phyloP scores from a whole-genome alignment of 2,888 invertebrate species.

The Ormyrus thymus region DNA sequence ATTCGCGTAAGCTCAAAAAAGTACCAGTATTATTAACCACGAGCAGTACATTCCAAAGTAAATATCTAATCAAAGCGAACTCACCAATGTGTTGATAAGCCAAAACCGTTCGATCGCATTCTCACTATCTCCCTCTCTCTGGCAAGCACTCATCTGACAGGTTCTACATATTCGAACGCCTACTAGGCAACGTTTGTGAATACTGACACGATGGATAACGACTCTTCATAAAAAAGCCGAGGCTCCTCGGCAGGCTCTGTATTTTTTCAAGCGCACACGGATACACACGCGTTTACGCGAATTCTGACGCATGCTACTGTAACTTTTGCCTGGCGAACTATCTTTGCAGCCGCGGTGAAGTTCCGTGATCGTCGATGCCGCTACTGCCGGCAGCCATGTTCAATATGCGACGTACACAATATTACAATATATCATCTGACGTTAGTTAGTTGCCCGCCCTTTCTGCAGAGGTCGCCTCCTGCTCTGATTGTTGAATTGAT shows the following conservation, averaged over 20 bases:
- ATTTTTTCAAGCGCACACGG: constrained; percentile 14
- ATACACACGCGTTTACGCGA: not conserved
- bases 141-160: constrained; percentile 18
- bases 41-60: constrained; percentile 9
- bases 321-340: not conserved
- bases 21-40: not conserved
- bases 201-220: constrained; percentile 3
- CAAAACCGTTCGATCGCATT: constrained; percentile 39
- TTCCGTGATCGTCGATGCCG: constrained; percentile 8
- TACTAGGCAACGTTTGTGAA: not conserved
- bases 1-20: constrained; percentile 9
- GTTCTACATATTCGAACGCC: constrained; percentile 19
- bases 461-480: constrained; percentile 42
- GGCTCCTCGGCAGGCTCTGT: not conserved
- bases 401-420: constrained; percentile 38
- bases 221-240: constrained; percentile 12
- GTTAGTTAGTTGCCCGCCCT: constrained; percentile 48
- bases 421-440: constrained; percentile 53
- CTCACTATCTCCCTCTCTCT: constrained; percentile 2
- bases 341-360: not conserved
- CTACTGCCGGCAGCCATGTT: constrained; percentile 57
- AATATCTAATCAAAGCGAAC: constrained; percentile 36
- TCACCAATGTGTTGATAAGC: constrained; percentile 40
- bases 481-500: not conserved
- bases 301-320: constrained; percentile 15